These are phyloP conservation scores for Marisa cornuarietis DNA, from an alignment of 1,140 invertebrate species.

Conservation along the genomic window DNA sequence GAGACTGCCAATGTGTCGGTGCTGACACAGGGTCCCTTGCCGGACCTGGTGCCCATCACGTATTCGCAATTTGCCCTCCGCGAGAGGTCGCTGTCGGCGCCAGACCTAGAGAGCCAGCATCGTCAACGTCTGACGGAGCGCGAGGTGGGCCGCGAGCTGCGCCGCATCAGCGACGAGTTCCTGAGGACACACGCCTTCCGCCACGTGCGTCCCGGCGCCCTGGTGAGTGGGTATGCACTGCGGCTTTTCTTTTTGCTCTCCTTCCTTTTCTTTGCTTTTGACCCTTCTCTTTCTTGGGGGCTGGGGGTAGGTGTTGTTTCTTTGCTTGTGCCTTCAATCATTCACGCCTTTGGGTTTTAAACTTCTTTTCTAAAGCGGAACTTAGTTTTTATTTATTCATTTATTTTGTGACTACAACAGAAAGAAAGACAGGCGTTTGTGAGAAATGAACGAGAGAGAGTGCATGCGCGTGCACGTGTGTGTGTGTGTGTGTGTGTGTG, in stretches of 20 bases:
- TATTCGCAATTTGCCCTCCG: conserved; percentile 5
- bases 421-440: no score
- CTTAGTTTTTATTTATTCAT: no score
- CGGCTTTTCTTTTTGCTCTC: background rate
- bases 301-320: background rate
- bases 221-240: conserved; percentile 19
- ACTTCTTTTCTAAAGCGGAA: background rate
- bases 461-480: background rate
- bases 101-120: conserved; percentile 35
- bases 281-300: background rate
- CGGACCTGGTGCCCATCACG: conserved; percentile 36
- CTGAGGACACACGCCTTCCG: conserved; percentile 1
- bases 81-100: conserved; percentile 43
- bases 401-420: no score
- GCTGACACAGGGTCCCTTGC: conserved; percentile 27
- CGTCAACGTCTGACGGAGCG: conserved; percentile 25
- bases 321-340: background rate
- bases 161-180: conserved; percentile 29
- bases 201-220: background rate
- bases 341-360: background rate
- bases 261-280: background rate
- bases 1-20: conserved; percentile 8
- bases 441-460: background rate
- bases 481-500: background rate
- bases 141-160: conserved; percentile 26